Evolutionary conservation across 2,888 invertebrate genomes (phyloP), one percentile per base, ranked within the genome.

Genomic region (Phengaris arion): DNA sequence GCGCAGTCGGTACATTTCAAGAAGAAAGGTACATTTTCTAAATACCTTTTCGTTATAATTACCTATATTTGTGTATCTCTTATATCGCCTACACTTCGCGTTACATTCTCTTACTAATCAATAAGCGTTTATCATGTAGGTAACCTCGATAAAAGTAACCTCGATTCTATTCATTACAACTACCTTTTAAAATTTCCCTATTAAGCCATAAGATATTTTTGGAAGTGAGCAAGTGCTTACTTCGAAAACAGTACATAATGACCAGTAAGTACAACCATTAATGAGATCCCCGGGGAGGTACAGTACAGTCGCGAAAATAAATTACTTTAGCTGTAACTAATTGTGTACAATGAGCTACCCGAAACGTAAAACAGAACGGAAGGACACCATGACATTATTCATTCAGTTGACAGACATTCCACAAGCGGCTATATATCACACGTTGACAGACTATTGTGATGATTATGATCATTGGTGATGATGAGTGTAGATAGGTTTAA

Each of bases 351-450:
- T 72, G 35, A 51, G 54, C 12, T 72, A 35, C 72, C 72, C 72
- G 72, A 72, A 52, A 51, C 70, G 72, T 72, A 52, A 72, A 54
- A 72, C 51, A 48, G 51, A 52, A 72, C 72, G 51, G 76, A 76
- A 74, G 59, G 73, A 75, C 72, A 78, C 76, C 78, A 76, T 78
- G 79, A 78, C 78, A 78, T 77, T 72, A 10, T 72, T 72, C 72
- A 72, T 72, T 72, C 70, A 69, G 22, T 70, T 4, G 52, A 72
- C 72, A 70, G 70, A 52, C 52, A 52, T 72, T 54, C 52, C 54
- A 64, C 5, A 45, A 12, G 10, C 48, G 48, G 35, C 35, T 35
- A 64, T 64, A 64, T 64, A 64, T 64, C 64, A 64, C 12, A 35
- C 12, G 64, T 45, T 45, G 64, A 64, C 64, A 64, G 64, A 64